Evolutionary conservation across 2,113 vertebrate genomes (phyloP), one percentile per base, ranked within the genome.

Genomic region (Semnornis frantzii): DNA sequence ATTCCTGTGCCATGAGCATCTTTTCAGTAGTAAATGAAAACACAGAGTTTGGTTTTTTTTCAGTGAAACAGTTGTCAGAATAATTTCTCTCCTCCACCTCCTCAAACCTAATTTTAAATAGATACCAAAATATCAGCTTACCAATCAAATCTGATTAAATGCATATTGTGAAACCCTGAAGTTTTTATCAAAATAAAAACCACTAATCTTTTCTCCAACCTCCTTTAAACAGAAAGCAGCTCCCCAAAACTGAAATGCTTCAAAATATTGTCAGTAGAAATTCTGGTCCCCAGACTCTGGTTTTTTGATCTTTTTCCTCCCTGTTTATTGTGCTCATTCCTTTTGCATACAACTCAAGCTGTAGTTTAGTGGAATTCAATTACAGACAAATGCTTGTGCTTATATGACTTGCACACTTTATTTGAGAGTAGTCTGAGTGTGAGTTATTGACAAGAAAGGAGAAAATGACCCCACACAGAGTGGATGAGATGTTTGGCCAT

Each of bases 271-370:
- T 21, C 20, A 31, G 25, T 10, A 34, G 9, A 86, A 68, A 24
- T 39, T 11, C 18, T n/a, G 69, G 14, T 33, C 20, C 15, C 14
- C 15, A 33, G 19, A 4, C 10, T 9, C 11, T 28, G 6, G 5
- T 0, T 68, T 77, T 72, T 60, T 33, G 5, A 64, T 42, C 28
- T 57, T 3, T 0, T 39, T 74, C 25, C 25, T 68, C 9, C 17
- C 3, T 3, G 0, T 10, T 59, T 37, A 7, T 11, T 72, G 6
- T 79, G 12, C 15, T 60, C 33, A 8, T 59, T 59, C 8, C 3
- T 46, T 79, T 33, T 46, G 18, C 37, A n/a, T 50, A 3, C 25
- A 6, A 66, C 70, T 65, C 25, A 33, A 54, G 18, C 12, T 42
- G 24, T 4, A 17, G 3, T 21, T 44, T 15, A 23, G 23, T 12